A percentile compares a stretch with the other conserved stretches of the same genome.
phyloP scores from a whole-genome alignment of 2,797 vertebrate genomes.

The Malurus splendens region DNA sequence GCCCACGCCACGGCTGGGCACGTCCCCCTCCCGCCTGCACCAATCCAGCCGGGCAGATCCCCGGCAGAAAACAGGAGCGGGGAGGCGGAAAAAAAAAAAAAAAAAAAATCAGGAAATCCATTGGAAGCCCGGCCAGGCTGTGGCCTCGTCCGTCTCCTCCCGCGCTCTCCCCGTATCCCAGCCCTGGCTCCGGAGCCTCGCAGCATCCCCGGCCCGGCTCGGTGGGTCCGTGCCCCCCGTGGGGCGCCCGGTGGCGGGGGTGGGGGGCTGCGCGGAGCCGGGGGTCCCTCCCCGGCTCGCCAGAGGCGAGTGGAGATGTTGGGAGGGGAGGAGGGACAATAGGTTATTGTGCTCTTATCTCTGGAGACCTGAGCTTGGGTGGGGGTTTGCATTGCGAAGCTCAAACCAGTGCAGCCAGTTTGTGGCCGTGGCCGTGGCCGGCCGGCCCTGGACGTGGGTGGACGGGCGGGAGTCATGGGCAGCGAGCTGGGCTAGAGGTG shows the following conservation, averaged over 20 bases:
- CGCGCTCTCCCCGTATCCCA: neutral
- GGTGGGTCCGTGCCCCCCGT: neutral
- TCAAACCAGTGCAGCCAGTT: conserved; percentile 41
- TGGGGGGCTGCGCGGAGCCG: neutral
- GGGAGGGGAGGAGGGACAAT: conserved; percentile 45
- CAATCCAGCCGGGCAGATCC: neutral
- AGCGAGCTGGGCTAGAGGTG: neutral
- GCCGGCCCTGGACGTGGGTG: neutral
- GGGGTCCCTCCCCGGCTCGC: neutral
- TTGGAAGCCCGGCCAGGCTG: neutral
- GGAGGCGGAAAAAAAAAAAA: neutral
- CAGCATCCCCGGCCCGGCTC: neutral
- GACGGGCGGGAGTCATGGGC: neutral
- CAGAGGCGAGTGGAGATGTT: neutral
- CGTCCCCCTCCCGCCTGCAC: neutral
- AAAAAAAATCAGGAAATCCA: neutral
- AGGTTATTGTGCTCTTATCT: conserved; percentile 61
- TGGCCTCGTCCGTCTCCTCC: neutral
- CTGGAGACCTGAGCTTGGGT: conserved; percentile 40
- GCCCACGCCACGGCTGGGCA: neutral
- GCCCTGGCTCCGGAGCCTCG: neutral
- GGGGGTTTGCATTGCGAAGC: conserved; percentile 24
- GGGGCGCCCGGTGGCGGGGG: neutral
- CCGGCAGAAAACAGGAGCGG: neutral
- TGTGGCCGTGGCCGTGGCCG: neutral